Evolutionary conservation across 64 coral and sea anemone species (phyloP).

Genomic region (Astreopora myriophthalma): DNA sequence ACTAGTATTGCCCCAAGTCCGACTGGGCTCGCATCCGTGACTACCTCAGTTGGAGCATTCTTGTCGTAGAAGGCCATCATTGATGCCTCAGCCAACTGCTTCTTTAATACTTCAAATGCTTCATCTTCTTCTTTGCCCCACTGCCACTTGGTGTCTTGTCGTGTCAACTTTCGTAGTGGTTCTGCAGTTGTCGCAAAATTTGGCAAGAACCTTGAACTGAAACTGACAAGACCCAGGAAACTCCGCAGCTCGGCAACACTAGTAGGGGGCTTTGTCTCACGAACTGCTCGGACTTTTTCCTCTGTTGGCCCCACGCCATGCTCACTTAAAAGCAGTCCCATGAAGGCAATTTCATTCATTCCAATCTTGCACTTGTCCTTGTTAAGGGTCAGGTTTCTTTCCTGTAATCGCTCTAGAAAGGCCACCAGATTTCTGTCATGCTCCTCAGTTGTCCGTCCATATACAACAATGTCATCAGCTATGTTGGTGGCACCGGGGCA

Average conservation of each 20-base stretch:
- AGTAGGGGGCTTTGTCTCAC: too few species aligned
- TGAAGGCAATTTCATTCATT: slow-evolving; percentile 35
- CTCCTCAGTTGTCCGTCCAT: not conserved
- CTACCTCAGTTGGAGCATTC: not conserved
- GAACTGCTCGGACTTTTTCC: slow-evolving; percentile 37
- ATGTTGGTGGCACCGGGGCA: slow-evolving; percentile 13
- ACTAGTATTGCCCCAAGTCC: slow-evolving; percentile 7
- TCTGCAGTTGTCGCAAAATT: slow-evolving; percentile 24
- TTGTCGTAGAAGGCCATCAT: not conserved
- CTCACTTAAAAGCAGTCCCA: slow-evolving; percentile 16
- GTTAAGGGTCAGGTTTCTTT: slow-evolving; percentile 48
- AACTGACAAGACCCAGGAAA: slow-evolving; percentile 10
- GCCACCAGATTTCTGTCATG: slow-evolving; percentile 22
- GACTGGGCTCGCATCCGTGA: slow-evolving; percentile 5
- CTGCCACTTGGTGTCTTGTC: not conserved
- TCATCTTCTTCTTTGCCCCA: slow-evolving; percentile 1
- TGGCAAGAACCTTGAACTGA: slow-evolving; percentile 12
- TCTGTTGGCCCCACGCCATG: slow-evolving; percentile 9
- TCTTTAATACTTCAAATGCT: slow-evolving; percentile 23
- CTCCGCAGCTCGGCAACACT: not conserved
- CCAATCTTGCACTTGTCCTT: not conserved
- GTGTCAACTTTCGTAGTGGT: not conserved
- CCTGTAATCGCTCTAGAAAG: not conserved
- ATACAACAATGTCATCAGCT: slow-evolving; percentile 53
- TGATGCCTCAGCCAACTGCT: not conserved